A percentile compares a stretch with the other conserved stretches of the same genome.
Conservation (phyloP, 2,888 invertebrate species). For the Melieria omissa region DNA sequence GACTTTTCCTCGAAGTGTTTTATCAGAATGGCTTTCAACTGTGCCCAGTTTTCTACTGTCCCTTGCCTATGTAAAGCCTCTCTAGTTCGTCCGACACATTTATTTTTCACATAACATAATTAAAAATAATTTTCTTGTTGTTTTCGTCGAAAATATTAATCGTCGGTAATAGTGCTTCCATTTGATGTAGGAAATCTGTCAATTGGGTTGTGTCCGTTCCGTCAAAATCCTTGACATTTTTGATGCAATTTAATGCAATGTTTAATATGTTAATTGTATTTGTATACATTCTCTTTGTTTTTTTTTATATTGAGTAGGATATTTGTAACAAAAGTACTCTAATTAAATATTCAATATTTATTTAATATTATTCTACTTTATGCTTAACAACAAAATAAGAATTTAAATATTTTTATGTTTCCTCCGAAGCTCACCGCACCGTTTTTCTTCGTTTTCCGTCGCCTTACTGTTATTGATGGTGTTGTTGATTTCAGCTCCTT, state of each 20-base stretch:
- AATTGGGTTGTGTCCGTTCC: constrained; percentile 22
- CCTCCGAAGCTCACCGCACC: too few species aligned
- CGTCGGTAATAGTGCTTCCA: constrained; percentile 20
- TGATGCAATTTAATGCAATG: constrained; percentile 15
- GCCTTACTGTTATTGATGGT: too few species aligned
- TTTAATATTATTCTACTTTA: too few species aligned
- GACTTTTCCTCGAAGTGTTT: constrained; percentile 20
- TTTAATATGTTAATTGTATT: constrained; percentile 11
- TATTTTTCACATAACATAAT: constrained; percentile 27
- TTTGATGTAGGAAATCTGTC: constrained; percentile 23
- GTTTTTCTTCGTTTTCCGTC: too few species aligned
- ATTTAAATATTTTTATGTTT: too few species aligned
- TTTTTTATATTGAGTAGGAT: too few species aligned
- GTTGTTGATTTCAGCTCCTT: too few species aligned
- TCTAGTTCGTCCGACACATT: constrained; percentile 19
- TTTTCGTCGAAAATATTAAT: constrained; percentile 4
- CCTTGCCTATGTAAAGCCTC: constrained; percentile 10
- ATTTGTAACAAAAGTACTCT: too few species aligned
- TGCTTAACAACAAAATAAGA: too few species aligned
- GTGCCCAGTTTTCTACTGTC: not conserved
- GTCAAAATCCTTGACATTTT: constrained; percentile 27
- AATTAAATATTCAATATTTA: too few species aligned
- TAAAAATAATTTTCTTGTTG: constrained; percentile 13
- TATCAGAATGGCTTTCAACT: constrained; percentile 1
- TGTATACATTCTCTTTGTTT: too few species aligned